A percentile compares a stretch with the other conserved stretches of the same genome.
phyloP scores from a whole-genome alignment of 2,888 invertebrate genomes.

The Ormyrus labotus region DNA sequence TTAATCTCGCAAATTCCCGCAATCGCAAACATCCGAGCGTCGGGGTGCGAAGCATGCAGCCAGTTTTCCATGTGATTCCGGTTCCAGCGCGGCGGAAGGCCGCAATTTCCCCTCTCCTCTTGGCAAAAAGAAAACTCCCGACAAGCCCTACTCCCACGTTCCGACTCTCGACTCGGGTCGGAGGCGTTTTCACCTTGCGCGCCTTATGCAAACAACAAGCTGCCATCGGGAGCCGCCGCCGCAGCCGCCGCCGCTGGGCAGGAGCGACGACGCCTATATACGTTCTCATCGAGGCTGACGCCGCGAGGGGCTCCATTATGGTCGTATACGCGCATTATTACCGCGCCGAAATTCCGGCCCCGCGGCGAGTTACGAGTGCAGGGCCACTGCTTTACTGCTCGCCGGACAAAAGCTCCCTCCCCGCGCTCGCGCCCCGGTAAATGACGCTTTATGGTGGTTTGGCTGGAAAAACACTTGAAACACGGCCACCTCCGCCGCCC shows the following conservation, averaged over 20 bases:
- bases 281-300: constrained; percentile 54
- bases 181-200: constrained; percentile 54
- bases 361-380: constrained; percentile 11
- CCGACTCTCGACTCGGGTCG: background rate
- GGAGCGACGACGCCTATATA: constrained; percentile 55
- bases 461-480: constrained; percentile 4
- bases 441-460: constrained; percentile 36
- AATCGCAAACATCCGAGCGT: background rate
- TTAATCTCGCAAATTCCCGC: background rate
- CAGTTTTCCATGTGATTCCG: too few species aligned
- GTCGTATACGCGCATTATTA: constrained; percentile 23
- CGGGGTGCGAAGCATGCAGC: too few species aligned
- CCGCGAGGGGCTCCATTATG: background rate
- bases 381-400: constrained; percentile 13
- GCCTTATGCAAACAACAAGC: too few species aligned
- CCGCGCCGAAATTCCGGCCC: constrained; percentile 17
- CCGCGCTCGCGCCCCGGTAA: background rate
- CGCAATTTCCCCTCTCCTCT: background rate
- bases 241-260: background rate
- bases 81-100: background rate
- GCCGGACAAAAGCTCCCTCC: constrained; percentile 14
- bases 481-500: background rate
- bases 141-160: too few species aligned
- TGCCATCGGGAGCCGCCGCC: too few species aligned
- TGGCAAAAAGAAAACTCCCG: too few species aligned